phyloP scores from a whole-genome alignment of 2,797 vertebrate species.

The Falco columbarius region DNA sequence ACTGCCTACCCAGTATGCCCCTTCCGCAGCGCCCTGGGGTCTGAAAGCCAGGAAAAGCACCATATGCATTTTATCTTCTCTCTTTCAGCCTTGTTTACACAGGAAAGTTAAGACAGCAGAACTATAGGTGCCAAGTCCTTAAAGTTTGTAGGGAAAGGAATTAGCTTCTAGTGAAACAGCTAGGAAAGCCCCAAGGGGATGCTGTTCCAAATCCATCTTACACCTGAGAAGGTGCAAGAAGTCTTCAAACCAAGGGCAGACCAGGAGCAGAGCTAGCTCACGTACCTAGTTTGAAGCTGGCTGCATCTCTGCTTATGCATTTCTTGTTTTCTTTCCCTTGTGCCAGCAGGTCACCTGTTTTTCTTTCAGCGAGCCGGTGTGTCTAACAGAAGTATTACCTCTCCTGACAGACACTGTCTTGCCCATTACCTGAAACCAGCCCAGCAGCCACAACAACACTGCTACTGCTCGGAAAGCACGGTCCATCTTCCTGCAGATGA shows the following conservation, averaged over 20 bases:
- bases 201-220: not conserved
- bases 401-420: not conserved
- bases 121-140: not conserved
- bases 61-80: not conserved
- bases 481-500: not conserved
- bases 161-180: not conserved
- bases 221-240: not conserved
- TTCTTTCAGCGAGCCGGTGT: not conserved
- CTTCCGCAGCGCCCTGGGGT: fast-evolving
- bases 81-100: not conserved
- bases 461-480: not conserved
- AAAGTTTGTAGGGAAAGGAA: not conserved
- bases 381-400: not conserved
- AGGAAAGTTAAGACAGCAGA: not conserved
- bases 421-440: not conserved
- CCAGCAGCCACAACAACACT: not conserved
- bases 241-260: not conserved
- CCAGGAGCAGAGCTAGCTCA: not conserved
- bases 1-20: fast-evolving
- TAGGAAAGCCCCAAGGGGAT: not conserved
- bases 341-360: not conserved
- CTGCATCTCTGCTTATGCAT: not conserved
- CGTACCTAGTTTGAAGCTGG: not conserved
- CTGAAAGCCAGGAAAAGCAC: not conserved
- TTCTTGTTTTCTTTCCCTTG: not conserved